Percentiles rank a stretch among this genome's conserved stretches.
Conservation (phyloP, 2,797 vertebrate species). For the Telmatherina bonti region DNA sequence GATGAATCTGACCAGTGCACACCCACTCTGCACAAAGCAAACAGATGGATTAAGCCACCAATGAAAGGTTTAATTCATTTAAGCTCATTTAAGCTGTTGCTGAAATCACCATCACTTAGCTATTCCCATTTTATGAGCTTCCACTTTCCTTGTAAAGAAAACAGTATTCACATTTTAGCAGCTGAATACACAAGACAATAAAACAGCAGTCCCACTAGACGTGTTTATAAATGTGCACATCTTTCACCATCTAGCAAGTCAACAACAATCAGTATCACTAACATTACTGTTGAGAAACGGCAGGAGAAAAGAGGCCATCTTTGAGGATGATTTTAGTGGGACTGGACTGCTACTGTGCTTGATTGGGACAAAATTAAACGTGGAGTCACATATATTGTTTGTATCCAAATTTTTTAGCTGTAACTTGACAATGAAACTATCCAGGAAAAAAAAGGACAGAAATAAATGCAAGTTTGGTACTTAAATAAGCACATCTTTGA, state of each 20-base stretch:
- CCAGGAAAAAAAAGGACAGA: neutral
- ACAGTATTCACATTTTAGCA: neutral
- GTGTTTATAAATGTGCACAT: neutral
- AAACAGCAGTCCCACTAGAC: neutral
- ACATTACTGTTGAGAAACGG: neutral
- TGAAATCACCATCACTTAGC: neutral
- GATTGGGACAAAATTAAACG: constrained; percentile 1
- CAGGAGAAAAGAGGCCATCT: neutral
- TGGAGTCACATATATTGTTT: too few relatives aligned
- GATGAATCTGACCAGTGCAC: neutral
- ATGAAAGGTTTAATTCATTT: neutral
- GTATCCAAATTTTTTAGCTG: neutral
- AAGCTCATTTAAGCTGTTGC: neutral
- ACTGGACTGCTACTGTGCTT: neutral
- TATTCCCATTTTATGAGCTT: neutral
- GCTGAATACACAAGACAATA: neutral
- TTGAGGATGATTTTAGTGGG: neutral
- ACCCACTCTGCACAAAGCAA: neutral
- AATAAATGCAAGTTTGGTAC: neutral
- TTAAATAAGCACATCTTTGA: neutral
- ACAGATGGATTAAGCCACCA: neutral
- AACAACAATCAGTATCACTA: neutral
- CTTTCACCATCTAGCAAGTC: neutral
- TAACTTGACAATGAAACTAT: neutral
- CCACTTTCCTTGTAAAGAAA: neutral